phyloP scores from a whole-genome alignment of 2,113 vertebrate species.

The Pelvicachromis taeniatus region DNA sequence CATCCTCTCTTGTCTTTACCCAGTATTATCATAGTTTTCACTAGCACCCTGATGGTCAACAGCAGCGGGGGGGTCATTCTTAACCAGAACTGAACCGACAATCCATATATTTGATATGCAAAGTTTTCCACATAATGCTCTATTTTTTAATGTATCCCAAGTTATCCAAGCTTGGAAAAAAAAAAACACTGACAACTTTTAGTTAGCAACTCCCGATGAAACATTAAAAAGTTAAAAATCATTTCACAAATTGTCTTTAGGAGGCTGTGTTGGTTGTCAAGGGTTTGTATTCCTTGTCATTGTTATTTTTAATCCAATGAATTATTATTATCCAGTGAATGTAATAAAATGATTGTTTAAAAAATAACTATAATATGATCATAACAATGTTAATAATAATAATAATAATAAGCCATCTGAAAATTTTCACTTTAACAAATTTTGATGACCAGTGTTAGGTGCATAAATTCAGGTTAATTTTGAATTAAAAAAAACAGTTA shows the following conservation, averaged over 20 bases:
- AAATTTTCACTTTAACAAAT: not conserved
- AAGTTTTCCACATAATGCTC: not conserved
- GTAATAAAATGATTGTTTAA: not conserved
- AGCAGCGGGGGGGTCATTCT: not conserved
- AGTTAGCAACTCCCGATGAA: rapidly evolving
- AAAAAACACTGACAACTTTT: not conserved
- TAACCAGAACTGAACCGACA: not conserved
- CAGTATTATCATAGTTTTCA: not conserved
- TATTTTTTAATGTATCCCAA: not conserved
- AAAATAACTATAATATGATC: not conserved
- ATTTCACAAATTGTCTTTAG: not conserved
- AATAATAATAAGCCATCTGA: rapidly evolving
- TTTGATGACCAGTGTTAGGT: not conserved
- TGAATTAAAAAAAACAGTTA: not conserved
- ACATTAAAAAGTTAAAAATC: not conserved
- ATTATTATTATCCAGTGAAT: not conserved
- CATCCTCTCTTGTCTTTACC: not conserved
- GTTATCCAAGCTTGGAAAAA: not conserved
- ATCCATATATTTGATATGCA: not conserved
- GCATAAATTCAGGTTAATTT: rapidly evolving
- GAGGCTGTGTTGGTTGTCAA: not conserved
- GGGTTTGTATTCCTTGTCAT: not conserved
- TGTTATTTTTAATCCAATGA: not conserved
- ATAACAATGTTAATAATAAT: not conserved
- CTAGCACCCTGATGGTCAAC: not conserved